Evolutionary conservation across 2,888 invertebrate species (phyloP).

Genomic region (Andrena dorsata): DNA sequence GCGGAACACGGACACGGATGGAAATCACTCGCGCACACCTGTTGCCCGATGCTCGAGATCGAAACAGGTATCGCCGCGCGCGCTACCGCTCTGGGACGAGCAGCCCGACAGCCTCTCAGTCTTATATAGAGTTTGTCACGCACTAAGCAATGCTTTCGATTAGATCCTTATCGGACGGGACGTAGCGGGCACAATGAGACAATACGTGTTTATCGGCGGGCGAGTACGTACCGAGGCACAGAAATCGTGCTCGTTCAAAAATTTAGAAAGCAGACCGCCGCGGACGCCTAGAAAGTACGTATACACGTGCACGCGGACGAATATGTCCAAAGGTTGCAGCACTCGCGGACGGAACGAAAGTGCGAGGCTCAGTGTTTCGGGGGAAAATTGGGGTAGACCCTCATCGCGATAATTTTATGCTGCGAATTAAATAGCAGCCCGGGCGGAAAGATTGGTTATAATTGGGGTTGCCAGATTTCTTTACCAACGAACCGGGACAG

Average conservation of each 20-base stretch:
- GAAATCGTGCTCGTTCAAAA: conserved; percentile 48
- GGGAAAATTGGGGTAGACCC: no score
- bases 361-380: not conserved
- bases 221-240: conserved; percentile 8
- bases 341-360: not conserved
- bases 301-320: conserved; percentile 15
- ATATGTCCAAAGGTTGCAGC: conserved; percentile 8
- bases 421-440: no score
- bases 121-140: conserved; percentile 37
- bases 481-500: no score
- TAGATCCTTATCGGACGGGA: conserved; percentile 53
- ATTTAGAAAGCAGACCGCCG: conserved; percentile 63
- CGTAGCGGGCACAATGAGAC: conserved; percentile 37
- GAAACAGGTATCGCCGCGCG: conserved; percentile 25
- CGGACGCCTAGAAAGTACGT: conserved; percentile 50
- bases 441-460: no score
- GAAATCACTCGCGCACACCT: conserved; percentile 42
- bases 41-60: conserved; percentile 21
- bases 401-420: no score
- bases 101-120: not conserved
- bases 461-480: no score
- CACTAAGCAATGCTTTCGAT: conserved; percentile 39
- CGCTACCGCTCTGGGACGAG: conserved; percentile 15
- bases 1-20: conserved; percentile 5
- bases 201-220: conserved; percentile 16